These are phyloP conservation scores for Allobates femoralis DNA, from an alignment of 2,797 vertebrate species.

Conservation along the genomic window DNA sequence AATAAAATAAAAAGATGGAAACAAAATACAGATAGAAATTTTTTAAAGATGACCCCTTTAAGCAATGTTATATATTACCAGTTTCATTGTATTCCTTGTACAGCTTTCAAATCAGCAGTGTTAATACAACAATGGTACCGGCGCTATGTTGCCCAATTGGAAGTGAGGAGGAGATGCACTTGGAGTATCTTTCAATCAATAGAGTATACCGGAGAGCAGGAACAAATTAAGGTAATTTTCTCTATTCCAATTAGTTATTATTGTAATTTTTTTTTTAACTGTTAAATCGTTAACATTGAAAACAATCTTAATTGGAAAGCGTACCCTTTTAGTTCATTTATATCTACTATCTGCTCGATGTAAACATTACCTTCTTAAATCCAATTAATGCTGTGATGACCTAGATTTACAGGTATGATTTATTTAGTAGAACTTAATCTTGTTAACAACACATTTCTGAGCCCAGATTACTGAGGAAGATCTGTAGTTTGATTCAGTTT, in stretches of 20 bases:
- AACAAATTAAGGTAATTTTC: constrained; percentile 87
- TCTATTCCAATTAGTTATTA: not conserved
- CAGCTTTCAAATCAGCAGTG: constrained; percentile 86
- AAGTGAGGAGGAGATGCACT: constrained; percentile 89
- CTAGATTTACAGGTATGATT: constrained; percentile 58
- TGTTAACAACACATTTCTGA: constrained; percentile 32
- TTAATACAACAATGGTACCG: constrained; percentile 94
- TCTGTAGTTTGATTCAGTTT: not conserved
- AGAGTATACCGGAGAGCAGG: constrained; percentile 92
- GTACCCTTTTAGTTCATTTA: constrained; percentile 3
- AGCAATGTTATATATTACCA: not conserved
- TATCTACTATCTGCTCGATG: constrained; percentile 17
- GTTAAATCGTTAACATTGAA: not conserved
- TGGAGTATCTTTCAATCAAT: constrained; percentile 97
- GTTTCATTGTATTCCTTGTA: not conserved
- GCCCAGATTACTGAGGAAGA: not conserved
- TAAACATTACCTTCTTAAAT: constrained; percentile 51
- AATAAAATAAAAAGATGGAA: not conserved
- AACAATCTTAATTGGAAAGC: not conserved
- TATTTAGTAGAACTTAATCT: constrained; percentile 43
- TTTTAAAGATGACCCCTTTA: not conserved
- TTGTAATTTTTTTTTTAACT: not conserved
- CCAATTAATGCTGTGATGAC: constrained; percentile 56
- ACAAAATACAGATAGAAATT: not conserved
- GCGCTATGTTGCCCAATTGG: constrained; percentile 84